phyloP scores from a whole-genome alignment of 2,888 invertebrate species.

The Neoascia interrupta region DNA sequence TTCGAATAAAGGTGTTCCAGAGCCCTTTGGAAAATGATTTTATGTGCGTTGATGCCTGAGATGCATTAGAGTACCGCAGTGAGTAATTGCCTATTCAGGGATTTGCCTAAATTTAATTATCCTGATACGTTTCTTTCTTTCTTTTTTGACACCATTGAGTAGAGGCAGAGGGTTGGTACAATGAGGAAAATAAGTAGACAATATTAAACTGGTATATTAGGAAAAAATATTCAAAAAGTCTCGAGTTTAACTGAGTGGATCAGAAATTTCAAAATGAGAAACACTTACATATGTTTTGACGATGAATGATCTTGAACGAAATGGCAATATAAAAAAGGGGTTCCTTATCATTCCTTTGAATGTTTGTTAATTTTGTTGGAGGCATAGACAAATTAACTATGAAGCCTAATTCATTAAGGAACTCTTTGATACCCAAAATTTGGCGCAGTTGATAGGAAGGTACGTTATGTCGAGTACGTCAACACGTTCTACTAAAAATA shows the following conservation, averaged over 20 bases:
- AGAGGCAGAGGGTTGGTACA: not conserved
- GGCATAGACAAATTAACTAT: too few relatives aligned
- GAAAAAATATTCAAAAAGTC: conserved; percentile 3
- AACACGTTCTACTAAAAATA: too few relatives aligned
- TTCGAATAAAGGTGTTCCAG: conserved; percentile 36
- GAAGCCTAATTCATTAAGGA: too few relatives aligned
- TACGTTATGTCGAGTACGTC: too few relatives aligned
- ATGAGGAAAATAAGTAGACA: not conserved
- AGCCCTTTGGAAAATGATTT: conserved; percentile 8
- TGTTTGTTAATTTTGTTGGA: too few relatives aligned
- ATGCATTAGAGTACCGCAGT: conserved; percentile 50
- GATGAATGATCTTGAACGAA: conserved; percentile 16
- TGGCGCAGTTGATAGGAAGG: too few relatives aligned
- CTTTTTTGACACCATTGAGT: too few relatives aligned
- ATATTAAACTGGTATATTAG: conserved; percentile 31
- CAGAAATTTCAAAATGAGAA: not conserved
- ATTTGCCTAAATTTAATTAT: conserved; percentile 58
- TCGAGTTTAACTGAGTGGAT: conserved; percentile 23
- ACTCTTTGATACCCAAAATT: too few relatives aligned
- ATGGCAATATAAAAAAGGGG: not conserved
- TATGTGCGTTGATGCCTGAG: not conserved
- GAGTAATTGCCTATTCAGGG: conserved; percentile 63
- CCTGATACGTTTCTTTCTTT: conserved; percentile 61
- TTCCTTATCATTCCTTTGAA: too few relatives aligned
- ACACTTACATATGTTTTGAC: too few relatives aligned